Base-by-base conservation (phyloP, 2,797 vertebrate species). In the Furcifer pardalis region DNA sequence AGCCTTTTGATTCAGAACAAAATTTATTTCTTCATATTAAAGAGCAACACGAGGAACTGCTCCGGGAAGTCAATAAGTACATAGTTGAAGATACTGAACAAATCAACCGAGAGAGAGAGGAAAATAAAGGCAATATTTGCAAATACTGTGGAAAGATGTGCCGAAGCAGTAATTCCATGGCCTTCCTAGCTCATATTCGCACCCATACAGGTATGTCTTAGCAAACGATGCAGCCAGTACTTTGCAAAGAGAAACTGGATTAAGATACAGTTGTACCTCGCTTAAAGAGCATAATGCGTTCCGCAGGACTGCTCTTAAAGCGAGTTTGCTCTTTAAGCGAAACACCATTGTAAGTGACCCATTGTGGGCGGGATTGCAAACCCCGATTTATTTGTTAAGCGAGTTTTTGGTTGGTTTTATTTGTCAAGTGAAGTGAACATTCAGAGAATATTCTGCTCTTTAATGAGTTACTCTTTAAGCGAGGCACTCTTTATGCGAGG, bases 91-190 rank as follows among this genome's bases (percentile, higher is more conserved):
- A 99, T 95, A 99, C 99, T 0, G 98, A 99, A 94, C 98, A 99
- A 93, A 99, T 99, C 94, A 99, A 99, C 96, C 97, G 97, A 0
- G 99, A 99, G 94, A 96, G 99, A 8, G 97, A 99, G 94, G 98
- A 99, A 93, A 99, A 99, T 93, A 97, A 99, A 95, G 98, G 99
- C 86, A 98, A 97, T 0, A 96, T 98, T 84, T 99, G 99, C 94
- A 99, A 98, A 93, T 98, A 98, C 72, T 99, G 99, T 21, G 98
- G 98, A 86, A 99, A 99, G 96, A 97, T 98, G 94, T 99, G 98
- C 93, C 98, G 98, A 94, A 99, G 98, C 94, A 99, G 98, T 96
- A 99, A 99, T 93, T 99, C 98, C 88, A 98, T 99, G 98, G 98
- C 98, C 32, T 99, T 99, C 91, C 96, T 99, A 82, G 98, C 98